Base-by-base conservation (phyloP, 2,888 invertebrate species). In the Steinernema hermaphroditum region DNA sequence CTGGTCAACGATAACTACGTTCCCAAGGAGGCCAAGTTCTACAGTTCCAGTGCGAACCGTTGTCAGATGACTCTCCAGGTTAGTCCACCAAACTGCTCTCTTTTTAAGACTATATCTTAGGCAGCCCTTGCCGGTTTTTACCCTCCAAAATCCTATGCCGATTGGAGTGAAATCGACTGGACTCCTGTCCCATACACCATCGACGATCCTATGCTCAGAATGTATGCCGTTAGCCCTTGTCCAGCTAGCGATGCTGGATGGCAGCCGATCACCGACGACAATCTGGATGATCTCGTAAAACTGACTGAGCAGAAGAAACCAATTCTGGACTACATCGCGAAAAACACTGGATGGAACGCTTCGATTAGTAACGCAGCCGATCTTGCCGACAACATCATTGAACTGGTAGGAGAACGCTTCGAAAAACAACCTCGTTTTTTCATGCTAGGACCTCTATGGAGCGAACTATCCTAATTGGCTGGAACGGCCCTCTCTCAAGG, bases 371-470 rank as follows among this genome's bases (percentile, higher is more conserved):
- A 76, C 22, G 75, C 81, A 12, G 82, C 81, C 22, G 82, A 82
- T 76, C 70, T 82, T 69, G 81, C 82, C n/a, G 82, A 82, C 54
- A 82, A 82, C 71, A 27, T 81, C 16, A 79, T 80, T 37, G 81
- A 79, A 27, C 76, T 77, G 46, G 78, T 79, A 19, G 69, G 76
- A n/a, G n/a, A n/a, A n/a, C n/a, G n/a, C n/a, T n/a, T n/a, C n/a
- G n/a, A n/a, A n/a, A n/a, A n/a, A n/a, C n/a, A n/a, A n/a, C n/a
- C n/a, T 19, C 6, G 8, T 46, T 16, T 46, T 16, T 46, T 46
- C 46, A 8, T 43, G 8, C 43, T 54, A 62, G 32, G 62, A 62
- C 34, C 32, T 62, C 12, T 62, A 62, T 69, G 75, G 76, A 4
- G 73, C 77, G 12, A 57, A 69, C 22, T 76, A 78, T 27, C 82